Evolutionary conservation across 1,140 invertebrate genomes (phyloP).

Genomic region (Asobara japonica): DNA sequence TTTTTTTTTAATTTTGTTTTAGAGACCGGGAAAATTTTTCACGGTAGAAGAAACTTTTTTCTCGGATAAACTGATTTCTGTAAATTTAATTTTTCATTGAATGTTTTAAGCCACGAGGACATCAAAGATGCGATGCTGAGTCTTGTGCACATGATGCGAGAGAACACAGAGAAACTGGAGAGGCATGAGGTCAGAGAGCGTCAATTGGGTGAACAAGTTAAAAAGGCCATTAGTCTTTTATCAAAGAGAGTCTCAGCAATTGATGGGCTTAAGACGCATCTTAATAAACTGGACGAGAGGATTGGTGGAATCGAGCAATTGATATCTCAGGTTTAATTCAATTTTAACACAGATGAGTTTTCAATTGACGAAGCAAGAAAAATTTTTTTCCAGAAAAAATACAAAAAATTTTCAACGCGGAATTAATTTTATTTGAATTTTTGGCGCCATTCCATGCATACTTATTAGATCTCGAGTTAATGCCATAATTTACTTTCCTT

Average conservation of each 20-base stretch:
- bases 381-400: too few relatives aligned
- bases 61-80: neutral
- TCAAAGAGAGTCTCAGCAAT: slow-evolving; percentile 77
- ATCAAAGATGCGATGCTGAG: slow-evolving; percentile 84
- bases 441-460: too few relatives aligned
- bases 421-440: too few relatives aligned
- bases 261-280: slow-evolving; percentile 74
- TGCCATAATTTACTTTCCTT: too few relatives aligned
- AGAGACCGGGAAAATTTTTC: neutral
- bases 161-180: slow-evolving; percentile 84
- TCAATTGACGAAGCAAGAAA: neutral
- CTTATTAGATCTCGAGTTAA: too few relatives aligned
- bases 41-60: neutral
- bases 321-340: slow-evolving; percentile 54
- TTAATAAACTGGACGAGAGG: slow-evolving; percentile 74
- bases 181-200: slow-evolving; percentile 84
- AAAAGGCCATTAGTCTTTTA: slow-evolving; percentile 75
- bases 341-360: slow-evolving; percentile 5
- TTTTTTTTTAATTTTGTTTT: neutral
- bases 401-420: too few relatives aligned
- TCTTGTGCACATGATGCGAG: slow-evolving; percentile 81
- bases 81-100: neutral
- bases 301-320: slow-evolving; percentile 73
- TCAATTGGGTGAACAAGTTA: slow-evolving; percentile 80
- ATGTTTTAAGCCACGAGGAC: slow-evolving; percentile 77